Conservation (phyloP, 1,140 invertebrate species). For the Tetramorium simillimum region DNA sequence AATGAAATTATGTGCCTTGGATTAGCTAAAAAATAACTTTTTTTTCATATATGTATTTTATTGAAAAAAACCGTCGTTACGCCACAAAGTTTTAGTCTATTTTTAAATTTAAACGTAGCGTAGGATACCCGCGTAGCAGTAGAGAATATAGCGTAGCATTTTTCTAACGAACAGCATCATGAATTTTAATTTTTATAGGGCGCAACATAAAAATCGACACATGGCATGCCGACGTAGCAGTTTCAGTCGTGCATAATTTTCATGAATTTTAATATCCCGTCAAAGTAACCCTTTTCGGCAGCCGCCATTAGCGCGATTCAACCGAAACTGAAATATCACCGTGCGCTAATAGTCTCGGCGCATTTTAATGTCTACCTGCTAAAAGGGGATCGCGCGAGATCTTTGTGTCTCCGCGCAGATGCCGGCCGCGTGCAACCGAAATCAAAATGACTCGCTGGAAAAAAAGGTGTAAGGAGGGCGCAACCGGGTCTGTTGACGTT, state of each 20-base stretch:
- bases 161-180: slow-evolving; percentile 33
- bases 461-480: slow-evolving; percentile 70
- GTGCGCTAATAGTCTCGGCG: slow-evolving; percentile 70
- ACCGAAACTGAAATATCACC: slow-evolving; percentile 77
- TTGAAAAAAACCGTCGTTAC: neutral
- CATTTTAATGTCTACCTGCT: slow-evolving; percentile 67
- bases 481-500: slow-evolving; percentile 77
- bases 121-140: neutral
- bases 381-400: slow-evolving; percentile 54
- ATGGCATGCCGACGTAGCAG: slow-evolving; percentile 45
- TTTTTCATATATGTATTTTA: neutral
- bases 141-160: neutral
- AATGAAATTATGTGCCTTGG: neutral
- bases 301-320: slow-evolving; percentile 67
- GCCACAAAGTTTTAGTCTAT: neutral
- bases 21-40: neutral
- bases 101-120: neutral
- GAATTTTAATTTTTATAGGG: slow-evolving; percentile 61
- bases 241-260: slow-evolving; percentile 49
- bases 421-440: slow-evolving; percentile 61
- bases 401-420: slow-evolving; percentile 70
- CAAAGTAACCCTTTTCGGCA: slow-evolving; percentile 71
- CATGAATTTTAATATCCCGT: slow-evolving; percentile 82
- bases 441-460: slow-evolving; percentile 78
- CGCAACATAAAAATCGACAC: slow-evolving; percentile 39